These are phyloP conservation scores for Diplazon laetatorius DNA, from an alignment of 2,888 invertebrate species.

Conservation along the genomic window DNA sequence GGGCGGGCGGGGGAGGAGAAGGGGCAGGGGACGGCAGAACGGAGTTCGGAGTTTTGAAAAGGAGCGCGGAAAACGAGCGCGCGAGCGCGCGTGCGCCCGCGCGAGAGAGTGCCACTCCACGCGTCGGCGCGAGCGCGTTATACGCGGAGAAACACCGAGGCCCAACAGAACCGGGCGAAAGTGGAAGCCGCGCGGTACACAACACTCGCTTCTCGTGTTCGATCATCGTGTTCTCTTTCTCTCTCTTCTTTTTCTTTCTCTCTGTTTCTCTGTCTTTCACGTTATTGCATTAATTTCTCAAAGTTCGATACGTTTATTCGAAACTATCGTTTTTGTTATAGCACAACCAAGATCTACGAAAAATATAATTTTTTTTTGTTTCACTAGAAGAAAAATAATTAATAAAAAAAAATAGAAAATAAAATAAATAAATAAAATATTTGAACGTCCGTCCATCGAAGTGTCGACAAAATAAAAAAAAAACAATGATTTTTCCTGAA, in stretches of 20 bases:
- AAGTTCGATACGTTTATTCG: constrained; percentile 10
- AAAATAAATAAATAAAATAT: too few relatives aligned
- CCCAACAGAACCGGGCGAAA: constrained; percentile 66
- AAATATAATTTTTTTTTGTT: too few relatives aligned
- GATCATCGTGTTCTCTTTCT: constrained; percentile 40
- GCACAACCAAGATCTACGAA: background rate
- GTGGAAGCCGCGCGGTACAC: constrained; percentile 64
- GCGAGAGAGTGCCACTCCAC: too few relatives aligned
- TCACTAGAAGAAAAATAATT: background rate
- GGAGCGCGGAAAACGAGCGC: constrained; percentile 35
- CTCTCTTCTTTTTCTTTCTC: background rate
- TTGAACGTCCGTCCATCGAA: too few relatives aligned
- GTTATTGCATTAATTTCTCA: constrained; percentile 10
- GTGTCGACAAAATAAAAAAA: too few relatives aligned
- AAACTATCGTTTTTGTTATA: too few relatives aligned
- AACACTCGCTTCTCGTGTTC: background rate
- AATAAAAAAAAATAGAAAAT: too few relatives aligned
- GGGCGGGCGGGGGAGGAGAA: constrained; percentile 47
- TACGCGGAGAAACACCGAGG: constrained; percentile 47
- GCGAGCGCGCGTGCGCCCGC: constrained; percentile 25
- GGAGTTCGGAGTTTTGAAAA: constrained; percentile 17
- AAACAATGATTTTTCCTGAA: too few relatives aligned
- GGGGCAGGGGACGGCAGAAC: too few relatives aligned
- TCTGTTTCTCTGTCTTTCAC: background rate
- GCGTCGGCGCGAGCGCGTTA: constrained; percentile 25